phyloP scores from a whole-genome alignment of 1,140 invertebrate genomes.

The Galleria mellonella region DNA sequence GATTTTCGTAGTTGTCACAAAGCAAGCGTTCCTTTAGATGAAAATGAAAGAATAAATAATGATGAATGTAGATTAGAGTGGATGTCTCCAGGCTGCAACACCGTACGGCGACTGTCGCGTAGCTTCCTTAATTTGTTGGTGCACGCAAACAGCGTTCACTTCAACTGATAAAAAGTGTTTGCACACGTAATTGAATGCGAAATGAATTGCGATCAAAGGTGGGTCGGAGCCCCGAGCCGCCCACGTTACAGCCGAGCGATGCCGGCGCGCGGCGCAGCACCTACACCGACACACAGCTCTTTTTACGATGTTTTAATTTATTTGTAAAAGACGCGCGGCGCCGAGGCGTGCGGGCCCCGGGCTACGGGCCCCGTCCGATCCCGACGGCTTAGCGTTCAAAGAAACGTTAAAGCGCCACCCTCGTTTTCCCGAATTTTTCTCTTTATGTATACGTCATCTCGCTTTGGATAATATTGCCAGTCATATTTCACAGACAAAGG shows the following conservation, averaged over 20 bases:
- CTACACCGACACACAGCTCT: not conserved
- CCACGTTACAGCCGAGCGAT: no score
- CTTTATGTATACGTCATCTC: constrained; percentile 1
- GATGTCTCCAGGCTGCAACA: no score
- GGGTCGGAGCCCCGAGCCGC: not conserved
- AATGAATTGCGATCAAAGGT: constrained; percentile 15
- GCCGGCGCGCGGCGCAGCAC: constrained; percentile 5
- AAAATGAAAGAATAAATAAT: no score
- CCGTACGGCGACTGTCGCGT: not conserved
- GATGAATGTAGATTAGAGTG: no score
- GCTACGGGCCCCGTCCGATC: not conserved
- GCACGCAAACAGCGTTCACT: not conserved
- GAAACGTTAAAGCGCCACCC: not conserved
- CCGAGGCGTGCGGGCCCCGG: not conserved
- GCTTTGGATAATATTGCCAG: constrained; percentile 1
- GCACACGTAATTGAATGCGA: constrained; percentile 21
- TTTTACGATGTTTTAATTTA: constrained; percentile 23
- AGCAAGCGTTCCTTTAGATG: no score
- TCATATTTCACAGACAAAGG: constrained; percentile 6
- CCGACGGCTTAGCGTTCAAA: not conserved
- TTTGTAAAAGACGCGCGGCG: constrained; percentile 8
- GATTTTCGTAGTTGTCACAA: no score
- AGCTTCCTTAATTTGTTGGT: not conserved
- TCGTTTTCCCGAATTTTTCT: constrained; percentile 5
- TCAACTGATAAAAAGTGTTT: constrained; percentile 4